Base-by-base conservation (phyloP, 2,888 invertebrate species). In the Glaucopsyche alexis region DNA sequence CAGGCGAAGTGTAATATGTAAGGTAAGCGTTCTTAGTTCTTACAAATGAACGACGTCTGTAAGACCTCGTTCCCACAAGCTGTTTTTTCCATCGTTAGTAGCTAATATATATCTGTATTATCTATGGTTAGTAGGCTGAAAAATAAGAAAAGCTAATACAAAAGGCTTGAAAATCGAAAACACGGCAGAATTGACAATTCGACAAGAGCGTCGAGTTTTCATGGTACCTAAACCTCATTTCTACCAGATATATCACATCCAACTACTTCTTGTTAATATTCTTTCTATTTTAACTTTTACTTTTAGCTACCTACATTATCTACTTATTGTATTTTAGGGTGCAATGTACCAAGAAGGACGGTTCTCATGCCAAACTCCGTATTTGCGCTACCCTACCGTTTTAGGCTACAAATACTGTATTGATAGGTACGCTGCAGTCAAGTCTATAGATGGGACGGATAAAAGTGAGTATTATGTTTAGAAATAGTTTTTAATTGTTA, bases 321-420 rank as follows among this genome's bases (percentile, higher is more conserved):
- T 19, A 55, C 16, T n/a, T n/a, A n/a, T n/a, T 60, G 13, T 60
- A 11, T 74, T 74, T 7, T 79, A 93, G 92, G 92, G 92, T 16
- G 87, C 91, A 2, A 91, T 92, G 91, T 93, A 93, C 72, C 92
- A 93, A 80, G 92, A 92, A 79, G 89, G 84, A 0, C 82, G 91
- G 3, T 93, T 93, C 76, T 79, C 87, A 0, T 93, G 92, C 76
- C 86, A 87, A 77, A 85, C 89, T 3, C 91, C 92, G 0, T 91
- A 86, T 74, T 80, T 93, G 8, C 83, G 92, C 11, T 91, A 81
- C 74, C 90, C 92, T 0, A 87, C 90, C 0, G 78, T 83, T 0
- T 78, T 90, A 29, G 92, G 92, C 5, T 91, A 91, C 75, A 82
- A 81, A 73, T 92, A 91, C 76, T 93, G 92, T 76, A 88, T 93